Evolutionary conservation across 2,113 vertebrate genomes (phyloP), one percentile per base, ranked within the genome.

Genomic region (Alosa alosa): DNA sequence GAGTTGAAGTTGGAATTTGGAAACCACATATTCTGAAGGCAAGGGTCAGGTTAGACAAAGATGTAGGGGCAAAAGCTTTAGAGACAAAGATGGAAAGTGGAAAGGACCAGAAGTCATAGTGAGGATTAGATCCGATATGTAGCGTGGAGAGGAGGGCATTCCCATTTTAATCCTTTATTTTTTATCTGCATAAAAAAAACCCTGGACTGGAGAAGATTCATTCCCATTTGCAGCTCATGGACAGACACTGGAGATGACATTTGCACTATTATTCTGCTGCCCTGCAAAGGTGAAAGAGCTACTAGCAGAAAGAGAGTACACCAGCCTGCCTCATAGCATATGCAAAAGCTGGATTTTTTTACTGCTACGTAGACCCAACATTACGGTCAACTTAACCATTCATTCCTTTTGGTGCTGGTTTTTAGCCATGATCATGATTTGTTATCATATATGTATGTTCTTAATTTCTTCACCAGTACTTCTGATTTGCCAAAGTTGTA

Each of bases 291-390:
- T 90, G 88, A 89, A 83, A 11, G 39, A 47, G 86, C 83, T 88
- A 84, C 75, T 84, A 86, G 84, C 85, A 83, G 88, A 86, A 87
- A 86, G 88, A 78, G 83, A 85, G 84, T 45, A 91, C 89, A 92
- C 92, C 94, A 94, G 93, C 91, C 91, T 92, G 93, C 89, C 92
- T 93, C 93, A 86, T 92, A 49, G 89, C 89, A 82, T 95, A 95
- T 95, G 94, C 94, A 95, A 95, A 92, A 88, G 86, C 88, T 88
- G 88, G 89, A 89, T 90, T 88, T 84, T 83, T 92, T 84, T 87
- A 82, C 82, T 86, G 85, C 49, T 46, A 75, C 49, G 47, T 88
- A 20, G 5, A 72, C 64, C 64, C 2, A 31, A 25, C 64, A 72
- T 72, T 13, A 36, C 15, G 64, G 25, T 72, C 64, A 72, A 31